Evolutionary conservation across 2,113 vertebrate genomes (phyloP).

Genomic region (Tamias sibiricus): DNA sequence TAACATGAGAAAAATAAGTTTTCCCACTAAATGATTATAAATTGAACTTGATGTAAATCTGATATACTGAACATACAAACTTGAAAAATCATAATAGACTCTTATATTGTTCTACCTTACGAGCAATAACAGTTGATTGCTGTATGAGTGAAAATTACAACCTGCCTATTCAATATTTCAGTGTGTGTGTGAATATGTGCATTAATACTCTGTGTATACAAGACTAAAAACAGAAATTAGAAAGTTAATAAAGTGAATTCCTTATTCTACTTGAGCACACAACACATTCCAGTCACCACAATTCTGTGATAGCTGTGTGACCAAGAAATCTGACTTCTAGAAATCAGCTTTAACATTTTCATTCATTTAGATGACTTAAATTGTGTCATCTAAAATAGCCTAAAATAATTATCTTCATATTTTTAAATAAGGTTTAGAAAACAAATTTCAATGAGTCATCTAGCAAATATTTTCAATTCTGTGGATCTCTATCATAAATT

Average conservation of each 20-base stretch:
- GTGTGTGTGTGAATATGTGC: background rate
- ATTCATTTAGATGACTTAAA: background rate
- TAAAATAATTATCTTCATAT: background rate
- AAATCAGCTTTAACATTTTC: background rate
- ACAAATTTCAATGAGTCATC: background rate
- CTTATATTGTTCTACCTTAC: background rate
- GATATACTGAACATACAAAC: background rate
- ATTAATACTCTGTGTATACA: rapidly evolving
- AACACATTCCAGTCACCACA: background rate
- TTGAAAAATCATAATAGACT: background rate
- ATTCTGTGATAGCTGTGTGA: background rate
- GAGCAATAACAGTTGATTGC: background rate
- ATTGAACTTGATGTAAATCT: background rate
- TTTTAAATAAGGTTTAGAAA: background rate
- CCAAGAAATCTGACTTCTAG: background rate
- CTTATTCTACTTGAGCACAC: background rate
- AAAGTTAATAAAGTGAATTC: background rate
- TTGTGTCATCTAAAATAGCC: background rate
- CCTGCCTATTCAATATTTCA: background rate
- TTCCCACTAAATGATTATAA: background rate
- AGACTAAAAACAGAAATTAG: background rate
- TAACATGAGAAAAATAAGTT: conserved; percentile 22
- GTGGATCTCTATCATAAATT: background rate
- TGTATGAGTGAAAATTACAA: background rate
- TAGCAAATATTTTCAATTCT: background rate